Conservation (phyloP, 1,140 invertebrate species). For the Zaprionus tsacasi region DNA sequence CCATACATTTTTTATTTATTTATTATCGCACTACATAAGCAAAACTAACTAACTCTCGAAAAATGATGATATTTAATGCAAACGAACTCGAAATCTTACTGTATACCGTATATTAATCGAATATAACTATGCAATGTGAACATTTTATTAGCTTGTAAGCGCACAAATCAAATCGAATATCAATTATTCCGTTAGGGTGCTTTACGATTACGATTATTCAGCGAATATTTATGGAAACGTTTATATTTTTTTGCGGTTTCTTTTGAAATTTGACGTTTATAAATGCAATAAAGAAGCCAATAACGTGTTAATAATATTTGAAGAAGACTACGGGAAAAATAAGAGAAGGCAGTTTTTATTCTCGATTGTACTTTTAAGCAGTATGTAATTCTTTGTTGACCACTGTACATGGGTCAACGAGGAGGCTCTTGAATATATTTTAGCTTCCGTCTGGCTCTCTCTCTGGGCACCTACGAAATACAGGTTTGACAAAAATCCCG, state of each 20-base stretch:
- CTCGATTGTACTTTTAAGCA: too few relatives aligned
- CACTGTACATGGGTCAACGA: constrained; percentile 12
- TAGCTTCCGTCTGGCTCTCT: neutral
- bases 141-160: constrained; percentile 52
- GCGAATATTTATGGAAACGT: constrained; percentile 61
- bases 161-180: constrained; percentile 61
- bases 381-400: neutral
- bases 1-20: constrained; percentile 16
- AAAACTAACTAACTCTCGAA: neutral
- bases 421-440: neutral
- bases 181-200: constrained; percentile 63
- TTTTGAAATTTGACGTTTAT: constrained; percentile 49
- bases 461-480: constrained; percentile 5
- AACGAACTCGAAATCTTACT: constrained; percentile 11
- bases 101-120: neutral
- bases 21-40: constrained; percentile 8
- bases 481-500: constrained; percentile 1
- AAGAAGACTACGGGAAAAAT: constrained; percentile 11
- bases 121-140: constrained; percentile 18
- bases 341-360: neutral
- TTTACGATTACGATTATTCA: constrained; percentile 55
- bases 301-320: constrained; percentile 58
- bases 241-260: constrained; percentile 42
- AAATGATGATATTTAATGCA: neutral
- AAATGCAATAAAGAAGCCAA: constrained; percentile 43